Conservation (phyloP, 2,797 vertebrate genomes). For the Trachops cirrhosus region DNA sequence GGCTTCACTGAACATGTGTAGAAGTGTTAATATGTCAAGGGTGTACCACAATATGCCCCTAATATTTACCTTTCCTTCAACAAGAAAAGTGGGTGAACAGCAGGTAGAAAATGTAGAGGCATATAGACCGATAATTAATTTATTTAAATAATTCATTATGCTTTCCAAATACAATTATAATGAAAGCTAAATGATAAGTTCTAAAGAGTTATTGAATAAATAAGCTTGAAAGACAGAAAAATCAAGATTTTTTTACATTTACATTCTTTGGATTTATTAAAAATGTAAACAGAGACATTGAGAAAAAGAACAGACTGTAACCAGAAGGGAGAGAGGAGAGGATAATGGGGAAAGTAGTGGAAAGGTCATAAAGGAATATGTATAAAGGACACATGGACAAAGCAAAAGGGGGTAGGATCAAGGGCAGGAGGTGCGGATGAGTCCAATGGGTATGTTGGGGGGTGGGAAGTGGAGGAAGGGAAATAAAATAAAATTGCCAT, state of each 20-base stretch:
- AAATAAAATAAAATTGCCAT: too few species aligned
- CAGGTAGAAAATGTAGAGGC: background rate
- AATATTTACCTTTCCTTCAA: background rate
- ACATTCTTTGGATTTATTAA: background rate
- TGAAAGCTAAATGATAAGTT: background rate
- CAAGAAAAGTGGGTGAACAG: background rate
- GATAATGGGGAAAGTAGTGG: too few species aligned
- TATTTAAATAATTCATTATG: background rate
- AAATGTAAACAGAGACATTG: too few species aligned
- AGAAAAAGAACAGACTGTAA: too few species aligned
- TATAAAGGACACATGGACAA: too few species aligned
- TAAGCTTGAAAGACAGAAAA: background rate
- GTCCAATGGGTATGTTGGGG: too few species aligned
- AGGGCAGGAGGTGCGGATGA: too few species aligned
- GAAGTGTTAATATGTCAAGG: background rate
- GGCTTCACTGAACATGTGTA: background rate
- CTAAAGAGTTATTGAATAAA: background rate
- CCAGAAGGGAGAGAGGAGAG: too few species aligned
- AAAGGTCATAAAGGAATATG: too few species aligned
- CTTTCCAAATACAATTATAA: background rate
- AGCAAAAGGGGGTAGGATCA: too few species aligned
- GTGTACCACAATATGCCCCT: background rate
- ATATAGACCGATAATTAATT: background rate
- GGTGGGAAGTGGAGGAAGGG: too few species aligned
- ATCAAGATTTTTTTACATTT: background rate